Base-by-base conservation (phyloP, 1,140 invertebrate genomes). In the Cardiocondyla obscurior region DNA sequence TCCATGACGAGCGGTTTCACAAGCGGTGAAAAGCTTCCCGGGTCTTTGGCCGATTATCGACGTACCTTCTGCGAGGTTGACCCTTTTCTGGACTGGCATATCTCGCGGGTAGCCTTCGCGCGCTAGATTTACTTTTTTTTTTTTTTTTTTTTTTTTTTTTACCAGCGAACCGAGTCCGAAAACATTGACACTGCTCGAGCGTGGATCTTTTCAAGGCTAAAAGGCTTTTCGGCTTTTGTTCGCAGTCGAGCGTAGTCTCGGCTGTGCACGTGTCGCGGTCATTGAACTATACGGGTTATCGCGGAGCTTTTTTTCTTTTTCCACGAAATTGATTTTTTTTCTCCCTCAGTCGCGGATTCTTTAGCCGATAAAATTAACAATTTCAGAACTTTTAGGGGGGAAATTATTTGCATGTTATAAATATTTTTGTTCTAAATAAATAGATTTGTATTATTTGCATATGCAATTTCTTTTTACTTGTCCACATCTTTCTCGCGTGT, bases 21-120 rank as follows among this genome's bases (percentile, higher is more conserved):
- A 19, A 39, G 28, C 44, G 19, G 16, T 79, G 62, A 83, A 58
- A 69, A 44, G 10, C 58, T 39, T 19, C 1, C 60, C 36, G 28
- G 22, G 42, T 70, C 82, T 86, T 86, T 86, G 42, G 72, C 81
- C 85, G 81, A 87, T 87, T 83, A 87, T 87, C 85, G 85, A 86
- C 73, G 85, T 72, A 72, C 55, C 51, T 67, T 79, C 65, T 67
- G 72, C 72, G 85, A 86, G 60, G 51, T 25, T 77, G 85, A 30
- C 58, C 44, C 79, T 67, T 83, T 86, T 86, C 73, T 79, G 33
- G 19, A n/a, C 5, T 25, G 12, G 28, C 30, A n/a, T 51, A 67
- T 77, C 44, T 77, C 58, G 16, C 28, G n/a, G n/a, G 1, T 19
- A 30, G n/a, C 42, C 44, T 42, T n/a, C 77, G 49, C 14, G 8